Evolutionary conservation across 2,888 invertebrate species (phyloP).

Genomic region (Pseudococcus jackbeardsleyi): DNA sequence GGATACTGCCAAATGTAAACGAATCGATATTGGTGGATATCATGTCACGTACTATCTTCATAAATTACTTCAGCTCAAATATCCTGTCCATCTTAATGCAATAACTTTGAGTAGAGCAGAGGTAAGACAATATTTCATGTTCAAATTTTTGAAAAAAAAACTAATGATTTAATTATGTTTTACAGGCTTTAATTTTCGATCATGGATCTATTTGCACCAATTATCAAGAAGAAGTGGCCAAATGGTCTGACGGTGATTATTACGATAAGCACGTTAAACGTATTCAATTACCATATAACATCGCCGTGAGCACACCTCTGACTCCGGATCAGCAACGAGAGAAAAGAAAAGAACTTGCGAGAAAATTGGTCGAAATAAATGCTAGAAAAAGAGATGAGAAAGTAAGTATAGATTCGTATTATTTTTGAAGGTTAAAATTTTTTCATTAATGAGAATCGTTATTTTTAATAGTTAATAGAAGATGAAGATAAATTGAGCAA

Average conservation of each 20-base stretch:
- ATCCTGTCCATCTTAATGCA: slow-evolving; percentile 90
- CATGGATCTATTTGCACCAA: slow-evolving; percentile 84
- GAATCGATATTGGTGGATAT: slow-evolving; percentile 90
- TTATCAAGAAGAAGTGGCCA: slow-evolving; percentile 82
- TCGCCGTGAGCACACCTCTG: slow-evolving; percentile 74
- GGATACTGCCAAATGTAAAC: slow-evolving; percentile 79
- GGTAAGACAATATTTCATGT: slow-evolving; percentile 69
- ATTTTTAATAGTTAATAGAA: slow-evolving; percentile 76
- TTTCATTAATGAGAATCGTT: neutral
- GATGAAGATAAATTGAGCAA: slow-evolving; percentile 89
- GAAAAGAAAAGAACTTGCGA: slow-evolving; percentile 86
- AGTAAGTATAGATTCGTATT: slow-evolving; percentile 69
- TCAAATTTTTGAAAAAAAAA: neutral
- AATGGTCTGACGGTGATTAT: slow-evolving; percentile 86
- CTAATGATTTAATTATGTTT: neutral
- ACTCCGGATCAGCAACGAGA: slow-evolving; percentile 89
- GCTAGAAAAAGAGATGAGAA: slow-evolving; percentile 89
- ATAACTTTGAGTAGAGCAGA: slow-evolving; percentile 90
- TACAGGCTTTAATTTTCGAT: slow-evolving; percentile 82
- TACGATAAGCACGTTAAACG: slow-evolving; percentile 86
- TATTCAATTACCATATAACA: slow-evolving; percentile 87
- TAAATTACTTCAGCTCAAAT: slow-evolving; percentile 90
- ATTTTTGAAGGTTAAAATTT: neutral
- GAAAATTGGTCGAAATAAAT: slow-evolving; percentile 88
- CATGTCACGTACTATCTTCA: slow-evolving; percentile 89